These are phyloP conservation scores for Adela reaumurella DNA, from an alignment of 2,888 invertebrate species.

Conservation along the genomic window DNA sequence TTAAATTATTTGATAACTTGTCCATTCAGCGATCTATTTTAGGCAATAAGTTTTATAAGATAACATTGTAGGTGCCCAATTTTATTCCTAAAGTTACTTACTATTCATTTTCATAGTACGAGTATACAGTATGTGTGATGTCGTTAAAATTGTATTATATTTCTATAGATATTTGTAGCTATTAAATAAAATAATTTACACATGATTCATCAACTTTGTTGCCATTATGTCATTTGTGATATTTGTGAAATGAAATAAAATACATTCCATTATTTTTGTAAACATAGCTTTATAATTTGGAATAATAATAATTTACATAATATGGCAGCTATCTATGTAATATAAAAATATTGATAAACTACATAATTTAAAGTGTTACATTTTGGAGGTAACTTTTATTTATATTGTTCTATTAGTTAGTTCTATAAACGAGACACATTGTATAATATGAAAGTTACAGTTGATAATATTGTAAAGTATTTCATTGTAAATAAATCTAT, in stretches of 20 bases:
- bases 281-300: neutral
- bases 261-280: neutral
- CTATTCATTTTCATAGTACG: constrained; percentile 10
- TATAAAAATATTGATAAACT: neutral
- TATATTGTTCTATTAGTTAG: neutral
- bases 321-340: neutral
- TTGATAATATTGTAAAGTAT: constrained; percentile 36
- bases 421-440: neutral
- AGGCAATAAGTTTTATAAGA: too few species aligned
- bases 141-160: too few species aligned
- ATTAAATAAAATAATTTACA: too few species aligned
- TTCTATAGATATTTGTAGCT: too few species aligned
- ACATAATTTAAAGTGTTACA: neutral
- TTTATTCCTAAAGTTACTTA: constrained; percentile 9
- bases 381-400: too few species aligned
- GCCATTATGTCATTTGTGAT: neutral
- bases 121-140: too few species aligned
- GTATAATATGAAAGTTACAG: neutral
- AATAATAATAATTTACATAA: neutral
- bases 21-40: constrained; percentile 3
- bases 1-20: constrained; percentile 15
- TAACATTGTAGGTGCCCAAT: too few species aligned
- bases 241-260: neutral
- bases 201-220: neutral
- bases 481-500: constrained; percentile 54